Evolutionary conservation across 2,888 invertebrate genomes (phyloP).

Genomic region (Dysmachus trigonus): DNA sequence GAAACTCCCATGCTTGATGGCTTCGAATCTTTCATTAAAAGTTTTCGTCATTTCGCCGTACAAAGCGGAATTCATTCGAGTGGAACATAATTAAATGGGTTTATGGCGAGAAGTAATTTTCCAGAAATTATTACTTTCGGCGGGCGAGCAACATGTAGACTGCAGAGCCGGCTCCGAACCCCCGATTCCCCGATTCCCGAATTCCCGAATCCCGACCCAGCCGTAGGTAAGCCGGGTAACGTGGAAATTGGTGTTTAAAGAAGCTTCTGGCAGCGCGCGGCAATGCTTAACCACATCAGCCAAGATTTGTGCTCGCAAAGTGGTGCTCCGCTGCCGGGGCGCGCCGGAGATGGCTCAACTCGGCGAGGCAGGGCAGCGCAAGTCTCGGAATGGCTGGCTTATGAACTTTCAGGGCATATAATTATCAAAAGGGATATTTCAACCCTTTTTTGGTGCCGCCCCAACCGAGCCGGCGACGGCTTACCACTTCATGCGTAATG

Average conservation of each 20-base stretch:
- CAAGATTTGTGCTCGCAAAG: constrained; percentile 31
- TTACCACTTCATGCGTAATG: constrained; percentile 42
- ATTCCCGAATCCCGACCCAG: background rate
- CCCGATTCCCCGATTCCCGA: background rate
- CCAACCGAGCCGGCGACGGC: background rate
- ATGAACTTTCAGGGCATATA: constrained; percentile 34
- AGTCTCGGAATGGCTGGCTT: background rate
- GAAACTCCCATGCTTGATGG: constrained; percentile 19
- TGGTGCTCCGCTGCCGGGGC: background rate
- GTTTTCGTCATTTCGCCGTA: constrained; percentile 38
- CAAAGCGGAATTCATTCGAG: constrained; percentile 43
- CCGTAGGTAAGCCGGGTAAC: background rate
- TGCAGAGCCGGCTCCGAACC: background rate
- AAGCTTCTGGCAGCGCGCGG: constrained; percentile 13
- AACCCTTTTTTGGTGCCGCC: constrained; percentile 15
- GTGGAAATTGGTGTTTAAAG: constrained; percentile 37
- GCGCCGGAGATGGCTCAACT: background rate
- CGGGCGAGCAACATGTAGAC: constrained; percentile 37
- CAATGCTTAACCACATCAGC: constrained; percentile 34
- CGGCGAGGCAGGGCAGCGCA: background rate
- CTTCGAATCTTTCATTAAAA: constrained; percentile 41
- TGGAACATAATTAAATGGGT: constrained; percentile 40
- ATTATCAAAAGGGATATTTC: constrained; percentile 35
- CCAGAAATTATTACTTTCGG: constrained; percentile 37
- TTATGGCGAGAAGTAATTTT: constrained; percentile 43